These are phyloP conservation scores for Gopherus flavomarginatus DNA, from an alignment of 2,113 vertebrate species.

Conservation along the genomic window DNA sequence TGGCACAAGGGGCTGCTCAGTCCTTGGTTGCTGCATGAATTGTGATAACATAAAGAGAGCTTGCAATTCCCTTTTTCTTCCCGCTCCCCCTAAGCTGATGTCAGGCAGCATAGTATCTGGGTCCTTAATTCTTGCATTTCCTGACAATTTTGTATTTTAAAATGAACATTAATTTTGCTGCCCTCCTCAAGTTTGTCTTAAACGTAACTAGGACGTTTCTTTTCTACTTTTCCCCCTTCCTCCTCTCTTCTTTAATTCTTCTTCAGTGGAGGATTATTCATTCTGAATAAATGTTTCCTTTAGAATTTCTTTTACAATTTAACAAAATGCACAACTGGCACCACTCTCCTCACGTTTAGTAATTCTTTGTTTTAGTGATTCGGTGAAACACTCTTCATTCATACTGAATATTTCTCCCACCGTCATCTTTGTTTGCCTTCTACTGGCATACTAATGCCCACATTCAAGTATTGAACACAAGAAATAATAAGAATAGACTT, in stretches of 20 bases:
- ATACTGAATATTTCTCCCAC: neutral
- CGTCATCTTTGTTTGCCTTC: conserved; percentile 9
- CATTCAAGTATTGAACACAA: neutral
- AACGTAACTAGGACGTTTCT: neutral
- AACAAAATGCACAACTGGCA: neutral
- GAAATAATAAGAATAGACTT: neutral
- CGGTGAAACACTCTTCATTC: neutral
- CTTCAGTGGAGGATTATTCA: neutral
- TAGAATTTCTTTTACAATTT: neutral
- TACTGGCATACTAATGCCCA: neutral
- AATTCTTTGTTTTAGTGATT: neutral
- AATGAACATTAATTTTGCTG: neutral
- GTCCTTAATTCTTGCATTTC: neutral
- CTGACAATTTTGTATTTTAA: neutral
- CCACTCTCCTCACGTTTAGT: neutral
- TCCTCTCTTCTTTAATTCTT: neutral
- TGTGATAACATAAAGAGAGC: neutral
- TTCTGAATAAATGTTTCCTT: neutral
- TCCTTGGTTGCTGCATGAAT: neutral
- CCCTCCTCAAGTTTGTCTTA: neutral
- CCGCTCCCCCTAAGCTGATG: neutral
- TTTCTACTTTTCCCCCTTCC: neutral
- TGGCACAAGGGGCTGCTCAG: neutral
- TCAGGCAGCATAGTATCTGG: neutral
- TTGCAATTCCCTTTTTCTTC: neutral